Evolutionary conservation across 2,888 invertebrate species (phyloP), one percentile per base, ranked within the genome.

Genomic region (Opisthograptis luteolata): DNA sequence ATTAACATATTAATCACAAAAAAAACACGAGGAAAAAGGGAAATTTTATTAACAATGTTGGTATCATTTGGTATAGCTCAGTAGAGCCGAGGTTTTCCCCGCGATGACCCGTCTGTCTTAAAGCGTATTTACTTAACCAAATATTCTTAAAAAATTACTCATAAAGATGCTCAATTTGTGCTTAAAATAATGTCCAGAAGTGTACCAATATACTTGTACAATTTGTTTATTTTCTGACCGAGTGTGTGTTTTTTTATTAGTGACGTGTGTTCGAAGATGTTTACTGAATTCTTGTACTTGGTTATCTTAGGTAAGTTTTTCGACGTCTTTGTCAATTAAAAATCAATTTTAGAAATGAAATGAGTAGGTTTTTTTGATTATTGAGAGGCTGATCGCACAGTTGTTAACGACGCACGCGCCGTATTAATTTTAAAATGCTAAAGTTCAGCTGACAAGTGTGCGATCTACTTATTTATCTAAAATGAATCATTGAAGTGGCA

Each of bases 201-300:
- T n/a, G n/a, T n/a, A n/a, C n/a, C n/a, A 0, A 7, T 28, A 19
- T 9, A 13, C 3, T 19, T 10, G 4, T 32, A 9, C n/a, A n/a
- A 2, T 9, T 27, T 15, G 2, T 3, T 2, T 17, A 17, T 31
- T 8, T 31, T 12, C 31, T 8, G 7, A 15, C 5, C n/a, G 12
- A 22, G n/a, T 17, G 12, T 34, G n/a, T 14, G 12, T 20, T 30
- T 34, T 42, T 25, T 34, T 10, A 22, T 31, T 32, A 20, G 35
- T 44, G 35, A 44, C 28, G 35, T 44, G 44, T 25, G 10, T 31
- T 13, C 15, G 40, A 31, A 10, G 13, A 45, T 51, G 45, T 30
- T 41, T 51, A 41, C 36, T 19, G 17, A 40, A 22, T 45, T 35
- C 1, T 6, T 28, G 13, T 35, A 34, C 3, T 13, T 41, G 5